Evolutionary conservation across 2,797 vertebrate genomes (phyloP), one percentile per base, ranked within the genome.

Genomic region (Rousettus madagascariensis): DNA sequence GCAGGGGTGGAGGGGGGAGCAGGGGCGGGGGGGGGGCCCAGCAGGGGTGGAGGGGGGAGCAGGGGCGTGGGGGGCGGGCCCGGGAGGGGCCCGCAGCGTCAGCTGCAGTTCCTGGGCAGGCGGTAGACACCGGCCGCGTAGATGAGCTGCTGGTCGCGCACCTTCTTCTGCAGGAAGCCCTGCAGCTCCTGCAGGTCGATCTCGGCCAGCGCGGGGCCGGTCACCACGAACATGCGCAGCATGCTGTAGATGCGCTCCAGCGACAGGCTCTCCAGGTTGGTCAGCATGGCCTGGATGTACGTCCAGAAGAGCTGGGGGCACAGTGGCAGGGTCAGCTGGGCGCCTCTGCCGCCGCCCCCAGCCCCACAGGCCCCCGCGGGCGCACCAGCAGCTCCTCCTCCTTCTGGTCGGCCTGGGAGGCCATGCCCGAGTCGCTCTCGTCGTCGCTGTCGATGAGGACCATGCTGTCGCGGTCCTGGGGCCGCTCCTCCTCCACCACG

Each of bases 271-370:
- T 99, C 99, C 95, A 99, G 98, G 98, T 99, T 99, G 96, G 99
- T 99, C 97, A 99, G 98, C 99, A 99, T 99, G 51, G 99, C 99
- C 97, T 99, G 99, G 98, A 99, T 99, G 97, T 99, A 99, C 0
- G 99, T 99, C 99, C 99, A 99, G 98, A 99, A 99, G 33, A 99
- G 97, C 99, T 99, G 98, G 41, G 75, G 59, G 15, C 9, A 68
- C 24, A 49, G 51, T 6, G 12, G 51, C 8, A n/a, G 53, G 0
- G 12, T 71, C 28, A 90, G 1, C 0, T 2, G 3, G 22, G 22
- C 10, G 0, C 20, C 38, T 28, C 0, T 9, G 66, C 61, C 22
- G 5, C 11, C 16, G 0, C 6, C 17, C 57, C 0, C 28, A 0
- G 0, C 7, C 8, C 33, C 75, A 86, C 8, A 5, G 15, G 0